Percentiles rank a stretch among this genome's conserved stretches.
Conservation (phyloP, 2,888 invertebrate species). For the Microchrysa polita region DNA sequence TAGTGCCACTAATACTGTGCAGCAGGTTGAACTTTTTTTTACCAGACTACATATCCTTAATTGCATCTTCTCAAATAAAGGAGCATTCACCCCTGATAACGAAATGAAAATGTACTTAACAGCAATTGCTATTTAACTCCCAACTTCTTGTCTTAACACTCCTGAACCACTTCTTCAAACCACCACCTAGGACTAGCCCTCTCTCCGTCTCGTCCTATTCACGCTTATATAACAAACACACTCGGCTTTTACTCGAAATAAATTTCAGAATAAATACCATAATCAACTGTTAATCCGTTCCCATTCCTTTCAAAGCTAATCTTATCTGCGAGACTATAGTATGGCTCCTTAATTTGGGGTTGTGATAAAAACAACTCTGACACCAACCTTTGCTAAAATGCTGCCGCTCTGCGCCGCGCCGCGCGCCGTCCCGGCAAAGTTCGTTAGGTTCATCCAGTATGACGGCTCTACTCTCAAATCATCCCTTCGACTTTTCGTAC, state of each 20-base stretch:
- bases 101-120: too few relatives aligned
- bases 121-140: not conserved
- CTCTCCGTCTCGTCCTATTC: not conserved
- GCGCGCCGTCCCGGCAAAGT: too few relatives aligned
- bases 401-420: too few relatives aligned
- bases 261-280: slow-evolving; percentile 48
- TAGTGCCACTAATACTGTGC: too few relatives aligned
- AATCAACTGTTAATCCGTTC: slow-evolving; percentile 48
- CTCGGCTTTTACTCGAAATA: slow-evolving; percentile 32
- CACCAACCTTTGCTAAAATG: not conserved
- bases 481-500: too few relatives aligned
- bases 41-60: too few relatives aligned
- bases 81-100: too few relatives aligned
- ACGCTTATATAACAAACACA: not conserved
- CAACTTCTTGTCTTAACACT: slow-evolving; percentile 4
- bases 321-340: slow-evolving; percentile 46
- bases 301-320: slow-evolving; percentile 44
- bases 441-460: too few relatives aligned
- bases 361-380: slow-evolving; percentile 20
- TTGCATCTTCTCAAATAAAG: too few relatives aligned
- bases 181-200: not conserved
- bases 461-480: too few relatives aligned
- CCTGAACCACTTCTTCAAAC: slow-evolving; percentile 13
- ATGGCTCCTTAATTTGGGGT: slow-evolving; percentile 47
- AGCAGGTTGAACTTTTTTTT: too few relatives aligned